A percentile compares a stretch with the other conserved stretches of the same genome.
phyloP scores from a whole-genome alignment of 2,797 vertebrate genomes.

The Platalea minor region DNA sequence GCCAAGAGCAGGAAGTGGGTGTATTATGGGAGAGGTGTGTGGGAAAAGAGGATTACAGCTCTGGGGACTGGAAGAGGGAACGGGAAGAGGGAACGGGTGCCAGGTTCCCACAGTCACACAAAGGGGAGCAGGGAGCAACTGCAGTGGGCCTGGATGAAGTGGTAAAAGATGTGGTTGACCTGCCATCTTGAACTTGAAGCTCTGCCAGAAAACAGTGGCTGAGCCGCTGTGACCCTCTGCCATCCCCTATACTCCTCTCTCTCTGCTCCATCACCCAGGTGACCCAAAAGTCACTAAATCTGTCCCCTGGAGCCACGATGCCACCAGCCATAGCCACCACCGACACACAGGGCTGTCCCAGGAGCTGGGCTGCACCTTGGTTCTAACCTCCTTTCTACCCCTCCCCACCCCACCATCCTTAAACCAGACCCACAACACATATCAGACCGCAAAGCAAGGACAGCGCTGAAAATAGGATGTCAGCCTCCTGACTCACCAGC shows the following conservation, averaged over 20 bases:
- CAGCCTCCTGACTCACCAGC: neutral
- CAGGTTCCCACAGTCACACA: conserved; percentile 40
- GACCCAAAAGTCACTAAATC: neutral
- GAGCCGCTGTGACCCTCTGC: neutral
- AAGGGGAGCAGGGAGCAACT: neutral
- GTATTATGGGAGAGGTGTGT: conserved; percentile 8
- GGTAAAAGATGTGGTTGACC: neutral
- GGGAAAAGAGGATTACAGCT: conserved; percentile 14
- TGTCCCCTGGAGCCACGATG: neutral
- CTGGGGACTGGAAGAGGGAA: neutral
- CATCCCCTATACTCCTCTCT: neutral
- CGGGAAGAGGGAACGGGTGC: neutral
- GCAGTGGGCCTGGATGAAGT: neutral
- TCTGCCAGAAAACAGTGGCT: neutral
- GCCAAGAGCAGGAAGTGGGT: neutral
- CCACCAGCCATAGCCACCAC: neutral
- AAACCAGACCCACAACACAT: neutral
- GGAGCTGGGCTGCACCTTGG: neutral
- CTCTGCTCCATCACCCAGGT: neutral
- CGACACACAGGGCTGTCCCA: neutral
- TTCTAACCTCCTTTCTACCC: neutral
- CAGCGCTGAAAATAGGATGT: neutral
- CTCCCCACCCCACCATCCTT: neutral
- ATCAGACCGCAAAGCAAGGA: neutral
- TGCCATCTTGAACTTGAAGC: neutral